Evolutionary conservation across 2,797 vertebrate species (phyloP), one percentile per base, ranked within the genome.

Genomic region (Amphiprion clarkii): DNA sequence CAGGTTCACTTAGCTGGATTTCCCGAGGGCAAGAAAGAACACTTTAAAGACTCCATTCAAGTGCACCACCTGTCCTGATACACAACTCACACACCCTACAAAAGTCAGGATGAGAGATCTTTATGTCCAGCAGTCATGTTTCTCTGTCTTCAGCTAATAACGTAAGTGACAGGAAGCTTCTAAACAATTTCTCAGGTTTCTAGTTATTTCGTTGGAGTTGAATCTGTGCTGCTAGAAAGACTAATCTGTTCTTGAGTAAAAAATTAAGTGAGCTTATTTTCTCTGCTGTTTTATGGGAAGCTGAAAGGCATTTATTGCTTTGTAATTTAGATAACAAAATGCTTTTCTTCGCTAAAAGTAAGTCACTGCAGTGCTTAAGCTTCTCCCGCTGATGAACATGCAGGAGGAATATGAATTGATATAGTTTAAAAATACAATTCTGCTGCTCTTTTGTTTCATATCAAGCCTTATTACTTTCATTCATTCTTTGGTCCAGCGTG

Each of bases 1-100:
- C 81, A 75, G 69, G 13, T 74, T 76, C 67, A 48, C 75, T 81
- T 56, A 72, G 48, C 72, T 71, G 40, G 57, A 68, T 56, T 53
- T 67, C 71, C 53, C 48, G 17, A 12, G 29, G 48, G 17, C 5
- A n/a, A 65, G 57, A 17, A 44, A 5, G 51, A 57, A 53, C 12
- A 21, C 36, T 84, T 58, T 27, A 53, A 56, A 63, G 58, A 31
- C 25, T 40, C 44, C 21, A 11, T 48, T 74, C n/a, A 39, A n/a
- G 63, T 57, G 64, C 6, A 71, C 23, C 72, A 62, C 55, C 33
- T 66, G 76, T 52, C 71, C 57, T 36, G 58, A 55, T 33, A 14
- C 67, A 54, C 54, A 67, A 58, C 7, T 33, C 40, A 44, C 52
- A 62, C 49, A 33, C 25, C 27, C 23, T 51, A 31, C 16, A 27